phyloP scores from a whole-genome alignment of 2,113 vertebrate genomes.

The Eolophus roseicapilla region DNA sequence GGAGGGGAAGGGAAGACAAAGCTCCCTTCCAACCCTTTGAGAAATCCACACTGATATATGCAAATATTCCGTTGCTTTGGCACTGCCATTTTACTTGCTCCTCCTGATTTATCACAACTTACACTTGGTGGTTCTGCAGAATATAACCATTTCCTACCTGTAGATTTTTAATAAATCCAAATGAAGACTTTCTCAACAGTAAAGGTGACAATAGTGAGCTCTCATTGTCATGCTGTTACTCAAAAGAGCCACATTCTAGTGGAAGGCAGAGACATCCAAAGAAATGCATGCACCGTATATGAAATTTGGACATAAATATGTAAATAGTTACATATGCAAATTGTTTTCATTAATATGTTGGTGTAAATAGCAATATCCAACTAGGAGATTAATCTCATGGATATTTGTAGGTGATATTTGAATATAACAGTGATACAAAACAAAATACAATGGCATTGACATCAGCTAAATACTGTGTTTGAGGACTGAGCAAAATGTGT shows the following conservation, averaged over 20 bases:
- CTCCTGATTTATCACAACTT: not conserved
- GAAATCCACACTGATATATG: not conserved
- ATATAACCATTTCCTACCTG: not conserved
- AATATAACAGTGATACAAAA: not conserved
- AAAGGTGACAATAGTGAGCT: not conserved
- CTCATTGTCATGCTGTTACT: not conserved
- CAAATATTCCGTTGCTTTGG: not conserved
- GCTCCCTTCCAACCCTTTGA: not conserved
- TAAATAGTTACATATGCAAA: not conserved
- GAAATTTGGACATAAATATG: not conserved
- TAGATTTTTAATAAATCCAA: not conserved
- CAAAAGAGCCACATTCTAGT: not conserved
- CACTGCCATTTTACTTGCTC: not conserved
- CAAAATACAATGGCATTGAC: not conserved
- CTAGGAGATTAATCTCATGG: not conserved
- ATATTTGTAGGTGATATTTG: not conserved
- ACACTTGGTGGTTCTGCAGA: not conserved
- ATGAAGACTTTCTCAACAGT: not conserved
- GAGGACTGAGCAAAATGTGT: not conserved
- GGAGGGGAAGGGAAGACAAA: not conserved
- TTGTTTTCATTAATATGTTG: not conserved
- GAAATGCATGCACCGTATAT: rapidly evolving
- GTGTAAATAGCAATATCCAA: not conserved
- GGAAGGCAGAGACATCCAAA: not conserved
- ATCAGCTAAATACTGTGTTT: not conserved